Base-by-base conservation (phyloP, 2,888 invertebrate species). In the Halictus quadricinctus region DNA sequence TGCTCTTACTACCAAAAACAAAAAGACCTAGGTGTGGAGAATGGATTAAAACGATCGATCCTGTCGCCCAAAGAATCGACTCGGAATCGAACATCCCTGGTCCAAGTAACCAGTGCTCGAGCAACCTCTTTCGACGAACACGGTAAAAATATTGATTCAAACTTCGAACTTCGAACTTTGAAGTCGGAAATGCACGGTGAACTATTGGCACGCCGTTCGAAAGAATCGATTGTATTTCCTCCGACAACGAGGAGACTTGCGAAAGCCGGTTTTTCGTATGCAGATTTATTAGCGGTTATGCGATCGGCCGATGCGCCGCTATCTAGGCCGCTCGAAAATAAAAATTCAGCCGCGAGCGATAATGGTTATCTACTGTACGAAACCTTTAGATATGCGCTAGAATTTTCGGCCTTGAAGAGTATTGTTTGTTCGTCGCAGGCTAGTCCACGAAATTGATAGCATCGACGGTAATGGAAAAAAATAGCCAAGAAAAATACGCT, bases 321-420 rank as follows among this genome's bases (percentile, higher is more conserved):
- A 89, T 90, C 88, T 80, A 73, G 83, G 81, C 79, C 54, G 84
- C 29, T 50, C 82, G 29, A 73, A 66, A 86, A 87, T 88, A 79
- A 89, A 79, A 89, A 85, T 89, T 91, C 81, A 74, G 70, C 29
- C 50, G 76, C 72, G 43, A 77, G 80, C 80, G 91, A 91, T 91
- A 90, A 84, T 83, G 78, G 86, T 89, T 91, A 91, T 91, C 90
- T 90, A 12, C n/a, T 54, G 58, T n/a, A 72, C 76, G 83, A 72
- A 88, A 84, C 79, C 72, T 79, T 85, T 86, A 90, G 88, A 89
- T 86, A 86, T 84, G 86, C 88, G 86, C 79, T 84, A 89, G 88
- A 90, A 89, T 87, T 83, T 78, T 69, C 41, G 58, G 36, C 79
- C 84, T 84, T 73, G 75, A 12, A 12, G 13, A 50, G 25, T n/a